Base-by-base conservation (phyloP, 2,888 invertebrate genomes). In the Rhogogaster chlorosoma region DNA sequence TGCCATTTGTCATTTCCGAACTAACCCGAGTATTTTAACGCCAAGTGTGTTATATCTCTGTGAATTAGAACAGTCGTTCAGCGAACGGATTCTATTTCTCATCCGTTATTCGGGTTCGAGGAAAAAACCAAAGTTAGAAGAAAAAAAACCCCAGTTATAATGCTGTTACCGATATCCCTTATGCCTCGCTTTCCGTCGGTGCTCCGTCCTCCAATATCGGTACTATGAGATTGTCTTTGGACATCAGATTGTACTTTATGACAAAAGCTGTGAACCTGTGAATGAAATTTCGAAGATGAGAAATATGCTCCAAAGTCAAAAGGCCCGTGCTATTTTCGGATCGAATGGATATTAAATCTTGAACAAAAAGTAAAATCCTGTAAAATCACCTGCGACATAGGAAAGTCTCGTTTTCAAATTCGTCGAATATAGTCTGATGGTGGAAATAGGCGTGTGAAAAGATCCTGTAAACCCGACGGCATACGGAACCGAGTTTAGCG, bases 371-470 rank as follows among this genome's bases (percentile, higher is more conserved):
- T 32, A 22, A 4, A 26, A 64, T 12, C 3, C 0, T 32, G 18
- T 0, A 77, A 4, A 29, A 57, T 49, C 83, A 93, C 93, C 93
- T 96, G 93, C 98, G 97, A 94, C 99, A 99, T 87, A 99, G 95
- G 93, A 97, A 98, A 38, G 99, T 99, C 94, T 99, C 98, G 91
- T 97, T 97, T 95, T 99, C 99, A 94, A 99, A 99, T 89, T 98
- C 98, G 94, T 99, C 99, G 95, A 99, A 99, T 93, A 99, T 97
- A 89, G 96, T 95, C 90, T 98, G 96, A 94, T 99, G 99, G 94
- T 99, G 99, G 94, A 98, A 99, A 94, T 99, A 99, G 49, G 99
- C 99, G 94, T 99, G 99, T 78, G 99, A 99, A 94, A 99, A 99
- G 93, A 99, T 99, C 94, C 99, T 96, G 94, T 99, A 99, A 1